Percentiles rank a stretch among this genome's conserved stretches.
Conservation (phyloP, 2,113 vertebrate genomes). For the Herpetotheres cachinnans region DNA sequence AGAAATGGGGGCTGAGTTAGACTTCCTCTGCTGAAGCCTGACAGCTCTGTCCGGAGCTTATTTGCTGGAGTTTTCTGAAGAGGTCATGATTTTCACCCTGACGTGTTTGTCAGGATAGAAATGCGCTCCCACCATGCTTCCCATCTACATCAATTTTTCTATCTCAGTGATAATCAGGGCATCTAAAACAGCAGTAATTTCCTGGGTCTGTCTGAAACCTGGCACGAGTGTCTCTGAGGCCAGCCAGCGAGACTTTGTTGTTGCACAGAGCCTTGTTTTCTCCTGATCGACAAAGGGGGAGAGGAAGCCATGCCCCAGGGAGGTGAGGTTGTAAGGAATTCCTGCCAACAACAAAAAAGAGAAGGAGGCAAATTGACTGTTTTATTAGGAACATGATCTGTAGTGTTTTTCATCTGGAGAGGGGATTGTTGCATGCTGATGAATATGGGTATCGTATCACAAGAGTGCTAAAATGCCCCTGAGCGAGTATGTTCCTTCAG, state of each 20-base stretch:
- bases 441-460: slow-evolving; percentile 54
- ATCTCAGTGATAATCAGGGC: background rate
- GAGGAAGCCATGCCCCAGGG: slow-evolving; percentile 1
- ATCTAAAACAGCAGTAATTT: background rate
- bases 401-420: slow-evolving; percentile 56
- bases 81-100: background rate
- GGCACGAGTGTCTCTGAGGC: background rate
- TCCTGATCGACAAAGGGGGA: background rate
- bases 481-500: slow-evolving; percentile 37
- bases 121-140: background rate
- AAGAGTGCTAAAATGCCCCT: slow-evolving; percentile 67
- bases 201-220: background rate
- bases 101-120: background rate
- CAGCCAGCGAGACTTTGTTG: background rate
- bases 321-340: slow-evolving; percentile 9
- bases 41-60: background rate
- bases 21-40: background rate
- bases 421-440: slow-evolving; percentile 51
- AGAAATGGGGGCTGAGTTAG: background rate
- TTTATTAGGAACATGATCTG: slow-evolving; percentile 65
- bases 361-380: slow-evolving; percentile 57
- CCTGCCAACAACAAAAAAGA: slow-evolving; percentile 48
- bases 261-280: slow-evolving; percentile 20
- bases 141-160: background rate
- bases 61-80: background rate